Percentiles rank a stretch among this genome's conserved stretches.
These are phyloP conservation scores for Pteronura brasiliensis DNA, from an alignment of 2,113 vertebrate genomes.

Conservation along the genomic window DNA sequence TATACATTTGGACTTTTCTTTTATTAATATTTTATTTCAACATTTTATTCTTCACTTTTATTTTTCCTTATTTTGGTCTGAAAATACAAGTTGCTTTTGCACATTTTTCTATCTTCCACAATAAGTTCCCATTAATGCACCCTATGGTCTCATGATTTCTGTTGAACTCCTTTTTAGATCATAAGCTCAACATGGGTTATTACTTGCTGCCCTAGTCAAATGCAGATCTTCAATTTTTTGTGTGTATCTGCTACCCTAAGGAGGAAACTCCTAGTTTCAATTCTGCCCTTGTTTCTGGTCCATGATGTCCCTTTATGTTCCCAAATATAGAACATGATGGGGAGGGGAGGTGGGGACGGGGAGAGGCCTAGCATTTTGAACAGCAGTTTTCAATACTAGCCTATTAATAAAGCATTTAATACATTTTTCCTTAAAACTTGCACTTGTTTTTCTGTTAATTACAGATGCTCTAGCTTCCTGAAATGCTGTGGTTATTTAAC, in stretches of 20 bases:
- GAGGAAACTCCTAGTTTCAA: neutral
- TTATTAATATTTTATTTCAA: neutral
- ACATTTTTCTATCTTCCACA: neutral
- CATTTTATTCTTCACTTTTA: neutral
- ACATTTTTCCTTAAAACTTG: neutral
- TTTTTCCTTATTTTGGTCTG: neutral
- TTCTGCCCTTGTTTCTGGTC: neutral
- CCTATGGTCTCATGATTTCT: neutral
- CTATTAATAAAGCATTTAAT: neutral
- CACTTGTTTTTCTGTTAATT: neutral
- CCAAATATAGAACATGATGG: neutral
- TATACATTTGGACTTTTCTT: neutral
- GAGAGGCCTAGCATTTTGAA: neutral
- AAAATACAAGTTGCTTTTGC: neutral
- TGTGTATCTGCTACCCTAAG: neutral
- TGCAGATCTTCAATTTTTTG: neutral
- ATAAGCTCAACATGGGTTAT: neutral
- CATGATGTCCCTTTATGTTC: neutral
- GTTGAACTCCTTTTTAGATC: neutral
- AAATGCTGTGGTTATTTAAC: neutral
- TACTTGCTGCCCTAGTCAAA: neutral
- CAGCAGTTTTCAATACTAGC: neutral
- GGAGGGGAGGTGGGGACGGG: no score
- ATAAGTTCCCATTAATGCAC: neutral
- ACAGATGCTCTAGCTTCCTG: neutral